Evolutionary conservation across 1,140 invertebrate genomes (phyloP).

Genomic region (Eurosta solidaginis): DNA sequence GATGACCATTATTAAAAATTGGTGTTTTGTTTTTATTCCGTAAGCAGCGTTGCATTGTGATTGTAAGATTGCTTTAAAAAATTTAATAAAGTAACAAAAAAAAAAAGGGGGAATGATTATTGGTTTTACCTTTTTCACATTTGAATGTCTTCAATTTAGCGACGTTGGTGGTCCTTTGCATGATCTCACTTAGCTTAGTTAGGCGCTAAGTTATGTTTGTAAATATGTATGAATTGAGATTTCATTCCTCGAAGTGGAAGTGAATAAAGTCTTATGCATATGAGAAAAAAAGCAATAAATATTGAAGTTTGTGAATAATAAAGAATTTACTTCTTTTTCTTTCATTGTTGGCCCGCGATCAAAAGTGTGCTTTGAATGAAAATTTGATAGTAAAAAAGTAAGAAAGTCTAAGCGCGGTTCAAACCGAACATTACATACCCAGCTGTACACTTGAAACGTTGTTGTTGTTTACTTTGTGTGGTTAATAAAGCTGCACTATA

Average conservation of each 20-base stretch:
- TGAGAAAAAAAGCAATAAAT: not conserved
- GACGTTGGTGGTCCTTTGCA: constrained; percentile 21
- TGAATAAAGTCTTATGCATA: not conserved
- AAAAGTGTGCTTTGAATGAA: too few species aligned
- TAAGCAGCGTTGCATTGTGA: not conserved
- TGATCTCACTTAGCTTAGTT: too few species aligned
- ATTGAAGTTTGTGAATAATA: not conserved
- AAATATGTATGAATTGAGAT: not conserved
- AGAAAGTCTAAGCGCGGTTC: too few species aligned
- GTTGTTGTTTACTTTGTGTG: too few species aligned
- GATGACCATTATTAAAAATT: not conserved
- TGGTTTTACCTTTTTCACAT: not conserved
- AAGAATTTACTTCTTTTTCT: not conserved
- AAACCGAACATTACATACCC: too few species aligned
- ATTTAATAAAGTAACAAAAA: not conserved
- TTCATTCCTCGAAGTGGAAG: constrained; percentile 4
- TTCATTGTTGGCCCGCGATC: too few species aligned
- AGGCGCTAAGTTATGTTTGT: constrained; percentile 11
- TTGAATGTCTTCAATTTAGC: not conserved
- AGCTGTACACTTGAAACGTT: too few species aligned
- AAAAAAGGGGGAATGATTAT: not conserved
- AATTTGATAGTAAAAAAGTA: too few species aligned
- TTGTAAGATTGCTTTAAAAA: not conserved
- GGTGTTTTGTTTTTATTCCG: not conserved
- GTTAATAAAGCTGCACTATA: too few species aligned